Base-by-base conservation (phyloP, 2,888 invertebrate genomes). In the Apodemia mormo region DNA sequence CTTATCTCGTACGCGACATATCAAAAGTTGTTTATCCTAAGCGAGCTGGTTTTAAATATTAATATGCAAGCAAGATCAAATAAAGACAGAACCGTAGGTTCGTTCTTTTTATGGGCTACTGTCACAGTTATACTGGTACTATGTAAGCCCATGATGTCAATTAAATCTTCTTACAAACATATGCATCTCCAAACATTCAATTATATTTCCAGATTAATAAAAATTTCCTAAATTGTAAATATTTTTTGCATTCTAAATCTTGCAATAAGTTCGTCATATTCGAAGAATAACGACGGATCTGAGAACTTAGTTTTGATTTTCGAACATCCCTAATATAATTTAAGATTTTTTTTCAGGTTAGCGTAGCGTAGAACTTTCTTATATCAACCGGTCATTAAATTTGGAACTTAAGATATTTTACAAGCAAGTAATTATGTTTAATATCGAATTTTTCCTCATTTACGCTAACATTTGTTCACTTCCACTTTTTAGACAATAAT, bases 51-150 rank as follows among this genome's bases (percentile, higher is more conserved):
- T 52, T 52, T n/a, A 22, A 3, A 6, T 4, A 6, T 22, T 6
- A 52, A n/a, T 6, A 52, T 52, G n/a, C n/a, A 52, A 52, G n/a
- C 52, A 52, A 52, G n/a, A 52, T 52, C 52, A n/a, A 52, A 52
- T 22, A 52, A 1, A 52, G 22, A 52, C 52, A 8, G n/a, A 4
- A 49, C 14, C 14, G 2, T 14, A 14, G 3, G 14, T 22, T 7
- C n/a, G 8, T 52, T 22, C 14, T 2, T 12, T 2, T 45, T 45
- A 0, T 22, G 52, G 52, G 52, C 22, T 52, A 8, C 8, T 8
- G 7, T n/a, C 52, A 6, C 52, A 52, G 52, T 52, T 52, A 52
- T n/a, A 52, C 52, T 52, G 52, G 14, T 49, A 43, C 14, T n/a
- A 6, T 52, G 52, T 52, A 52, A 52, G 14, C 49, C 52, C 52